These are phyloP conservation scores for Myotis lucifugus DNA, from an alignment of 2,113 vertebrate species.

Conservation along the genomic window DNA sequence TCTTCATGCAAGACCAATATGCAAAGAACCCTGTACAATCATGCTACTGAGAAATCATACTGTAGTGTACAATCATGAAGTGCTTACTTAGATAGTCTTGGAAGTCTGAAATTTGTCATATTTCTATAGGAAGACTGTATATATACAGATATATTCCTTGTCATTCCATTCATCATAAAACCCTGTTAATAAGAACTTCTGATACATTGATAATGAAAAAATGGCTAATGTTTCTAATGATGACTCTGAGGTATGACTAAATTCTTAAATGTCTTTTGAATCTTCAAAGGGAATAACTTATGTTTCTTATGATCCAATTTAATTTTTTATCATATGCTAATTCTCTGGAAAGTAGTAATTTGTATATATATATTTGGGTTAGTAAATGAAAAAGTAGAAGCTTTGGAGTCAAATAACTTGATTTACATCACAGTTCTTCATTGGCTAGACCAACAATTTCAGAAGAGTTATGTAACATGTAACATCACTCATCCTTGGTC, in stretches of 20 bases:
- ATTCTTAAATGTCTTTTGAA: slow-evolving; percentile 50
- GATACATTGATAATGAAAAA: slow-evolving; percentile 11
- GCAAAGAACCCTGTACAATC: background rate
- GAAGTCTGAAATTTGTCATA: slow-evolving; percentile 14
- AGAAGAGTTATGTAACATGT: background rate
- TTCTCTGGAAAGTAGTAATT: slow-evolving; percentile 12
- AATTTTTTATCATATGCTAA: slow-evolving; percentile 54
- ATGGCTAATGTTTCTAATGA: slow-evolving; percentile 33
- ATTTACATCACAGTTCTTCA: background rate
- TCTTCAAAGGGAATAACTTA: slow-evolving; percentile 57
- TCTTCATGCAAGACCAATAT: background rate
- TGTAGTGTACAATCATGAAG: background rate
- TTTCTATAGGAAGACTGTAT: background rate
- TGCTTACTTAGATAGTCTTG: background rate
- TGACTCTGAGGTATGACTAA: slow-evolving; percentile 5
- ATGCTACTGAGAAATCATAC: background rate
- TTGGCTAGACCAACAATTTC: background rate
- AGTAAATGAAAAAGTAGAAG: background rate
- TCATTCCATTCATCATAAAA: slow-evolving; percentile 41
- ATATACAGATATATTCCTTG: background rate
- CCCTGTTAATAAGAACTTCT: slow-evolving; percentile 43
- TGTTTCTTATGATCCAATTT: slow-evolving; percentile 50
- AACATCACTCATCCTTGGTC: background rate
- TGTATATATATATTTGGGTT: background rate
- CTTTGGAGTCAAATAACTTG: background rate